These are phyloP conservation scores for Falco columbarius DNA, from an alignment of 2,797 vertebrate genomes.

Conservation along the genomic window DNA sequence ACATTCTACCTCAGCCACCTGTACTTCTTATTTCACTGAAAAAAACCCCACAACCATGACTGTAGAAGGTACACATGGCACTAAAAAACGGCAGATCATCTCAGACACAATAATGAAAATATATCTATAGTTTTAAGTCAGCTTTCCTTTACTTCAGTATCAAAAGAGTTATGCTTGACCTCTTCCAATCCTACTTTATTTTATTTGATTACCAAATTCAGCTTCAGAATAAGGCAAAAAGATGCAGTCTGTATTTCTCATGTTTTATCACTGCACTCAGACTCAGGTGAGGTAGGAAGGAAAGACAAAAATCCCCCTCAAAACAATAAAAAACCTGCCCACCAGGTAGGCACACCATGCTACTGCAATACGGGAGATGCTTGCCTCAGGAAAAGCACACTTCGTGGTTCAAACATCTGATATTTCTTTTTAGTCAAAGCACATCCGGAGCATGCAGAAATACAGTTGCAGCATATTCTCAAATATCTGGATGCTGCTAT, in stretches of 20 bases:
- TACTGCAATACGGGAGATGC: neutral
- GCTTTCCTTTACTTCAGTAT: neutral
- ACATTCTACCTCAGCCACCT: neutral
- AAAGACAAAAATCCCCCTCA: neutral
- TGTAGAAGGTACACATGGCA: neutral
- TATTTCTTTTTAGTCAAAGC: neutral
- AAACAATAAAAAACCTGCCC: neutral
- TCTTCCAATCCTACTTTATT: neutral
- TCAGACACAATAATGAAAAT: neutral
- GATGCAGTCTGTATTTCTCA: neutral
- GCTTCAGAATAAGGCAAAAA: neutral
- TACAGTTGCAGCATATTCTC: slow-evolving; percentile 36
- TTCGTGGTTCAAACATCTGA: neutral
- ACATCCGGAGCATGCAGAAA: neutral
- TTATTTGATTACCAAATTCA: neutral
- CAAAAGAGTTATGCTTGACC: neutral
- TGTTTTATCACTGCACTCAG: neutral
- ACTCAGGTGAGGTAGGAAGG: neutral
- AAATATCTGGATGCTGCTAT: slow-evolving; percentile 49
- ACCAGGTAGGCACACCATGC: neutral
- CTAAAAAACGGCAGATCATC: neutral
- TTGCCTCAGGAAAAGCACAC: neutral
- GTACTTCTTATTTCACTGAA: neutral
- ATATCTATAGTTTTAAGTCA: neutral
- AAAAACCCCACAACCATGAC: neutral